phyloP scores from a whole-genome alignment of 2,113 vertebrate genomes.

The Pipra filicauda region DNA sequence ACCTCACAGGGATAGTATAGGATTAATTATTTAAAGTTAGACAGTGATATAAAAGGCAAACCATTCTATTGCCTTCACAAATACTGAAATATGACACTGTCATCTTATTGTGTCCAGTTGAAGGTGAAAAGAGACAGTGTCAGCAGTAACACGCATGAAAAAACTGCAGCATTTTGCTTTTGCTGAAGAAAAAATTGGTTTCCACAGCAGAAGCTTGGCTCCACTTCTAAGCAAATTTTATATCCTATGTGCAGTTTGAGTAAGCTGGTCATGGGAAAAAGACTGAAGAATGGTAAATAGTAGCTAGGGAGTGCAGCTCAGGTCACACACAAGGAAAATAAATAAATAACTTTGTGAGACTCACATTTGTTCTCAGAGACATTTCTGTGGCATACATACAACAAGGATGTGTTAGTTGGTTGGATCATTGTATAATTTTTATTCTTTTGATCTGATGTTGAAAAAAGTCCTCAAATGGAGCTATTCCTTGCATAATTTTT shows the following conservation, averaged over 20 bases:
- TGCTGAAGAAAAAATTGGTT: not conserved
- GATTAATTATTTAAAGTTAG: slow-evolving; percentile 38
- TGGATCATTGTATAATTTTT: not conserved
- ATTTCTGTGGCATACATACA: not conserved
- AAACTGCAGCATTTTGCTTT: not conserved
- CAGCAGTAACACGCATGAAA: not conserved
- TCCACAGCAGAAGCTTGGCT: not conserved
- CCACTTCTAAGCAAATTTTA: not conserved
- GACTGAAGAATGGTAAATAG: not conserved
- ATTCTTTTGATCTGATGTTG: not conserved
- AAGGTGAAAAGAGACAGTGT: not conserved
- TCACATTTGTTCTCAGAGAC: not conserved
- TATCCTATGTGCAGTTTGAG: not conserved
- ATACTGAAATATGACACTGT: not conserved
- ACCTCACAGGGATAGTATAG: not conserved
- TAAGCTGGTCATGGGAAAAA: not conserved
- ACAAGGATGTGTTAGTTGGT: not conserved
- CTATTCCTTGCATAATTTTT: not conserved
- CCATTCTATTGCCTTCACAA: not conserved
- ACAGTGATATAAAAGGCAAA: not conserved
- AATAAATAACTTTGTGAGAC: not conserved
- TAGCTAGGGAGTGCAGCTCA: not conserved
- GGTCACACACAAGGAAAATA: not conserved
- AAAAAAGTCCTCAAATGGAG: not conserved
- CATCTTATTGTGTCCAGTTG: not conserved